Base-by-base conservation (phyloP, 2,888 invertebrate species). In the Meiosimyza platycephala region DNA sequence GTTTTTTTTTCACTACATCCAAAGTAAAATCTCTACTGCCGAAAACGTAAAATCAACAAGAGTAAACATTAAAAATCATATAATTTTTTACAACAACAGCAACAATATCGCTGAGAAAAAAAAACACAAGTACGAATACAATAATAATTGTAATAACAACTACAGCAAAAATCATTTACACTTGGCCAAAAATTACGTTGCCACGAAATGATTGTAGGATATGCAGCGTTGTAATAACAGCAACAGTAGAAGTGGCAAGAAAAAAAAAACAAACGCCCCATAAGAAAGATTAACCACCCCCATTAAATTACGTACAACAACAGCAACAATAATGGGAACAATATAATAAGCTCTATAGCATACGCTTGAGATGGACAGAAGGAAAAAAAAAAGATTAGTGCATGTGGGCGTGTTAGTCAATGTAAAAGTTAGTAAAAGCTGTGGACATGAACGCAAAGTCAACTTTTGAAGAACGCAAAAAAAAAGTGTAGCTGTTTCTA, bases 221-320 rank as follows among this genome's bases (percentile, higher is more conserved):
- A 28, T 28, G 28, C 28, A 28, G 28, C 28, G 4, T 28, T 28
- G 54, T 18, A 54, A n/a, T 18, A 54, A 7, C 54, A 18, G 54
- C 28, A 18, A 28, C 22, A 55, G 40, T 16, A 16, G 55, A 52
- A 52, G 55, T 33, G 18, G 54, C 40, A 54, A 33, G 1, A 54
- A 54, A 54, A 54, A 54, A 54, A 54, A 54, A 54, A 54, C 7
- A 54, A 54, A 54, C 18, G 33, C 52, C 54, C 66, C 66, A 54
- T 33, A 50, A 66, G 54, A 66, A 66, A 40, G 66, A 66, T 54
- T 52, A 54, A 54, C 66, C 66, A 66, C 63, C 63, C 63, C 63
- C 63, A 48, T 50, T 18, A 40, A 63, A 63, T 63, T 63, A 63
- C 48, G 15, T 40, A 9, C 40, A 40, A 62, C 60, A 71, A 63